These are phyloP conservation scores for Semicossyphus pulcher DNA, from an alignment of 2,113 vertebrate genomes.

Conservation along the genomic window DNA sequence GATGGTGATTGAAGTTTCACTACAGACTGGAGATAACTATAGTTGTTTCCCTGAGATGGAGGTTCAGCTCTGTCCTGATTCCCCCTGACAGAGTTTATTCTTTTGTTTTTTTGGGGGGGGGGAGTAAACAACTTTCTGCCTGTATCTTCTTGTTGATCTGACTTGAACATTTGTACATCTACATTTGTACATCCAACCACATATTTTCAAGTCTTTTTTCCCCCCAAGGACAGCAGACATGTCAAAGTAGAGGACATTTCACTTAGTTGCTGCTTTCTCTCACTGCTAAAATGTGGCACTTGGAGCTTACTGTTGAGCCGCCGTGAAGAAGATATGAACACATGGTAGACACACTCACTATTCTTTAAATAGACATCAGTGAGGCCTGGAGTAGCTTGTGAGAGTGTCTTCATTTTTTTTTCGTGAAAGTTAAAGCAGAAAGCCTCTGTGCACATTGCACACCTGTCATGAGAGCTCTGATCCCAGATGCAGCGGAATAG, in stretches of 20 bases:
- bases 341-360: background rate
- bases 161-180: constrained; percentile 12
- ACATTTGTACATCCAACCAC: constrained; percentile 6
- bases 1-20: constrained; percentile 69
- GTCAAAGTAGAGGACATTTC: constrained; percentile 9
- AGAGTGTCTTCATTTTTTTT: constrained; percentile 8
- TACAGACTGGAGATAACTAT: constrained; percentile 56
- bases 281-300: constrained; percentile 11
- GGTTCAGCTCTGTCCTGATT: constrained; percentile 45
- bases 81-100: constrained; percentile 34
- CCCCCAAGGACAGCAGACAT: background rate
- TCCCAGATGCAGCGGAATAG: constrained; percentile 58
- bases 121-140: constrained; percentile 34
- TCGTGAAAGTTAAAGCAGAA: constrained; percentile 26
- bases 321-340: constrained; percentile 19
- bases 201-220: background rate
- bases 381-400: constrained; percentile 17
- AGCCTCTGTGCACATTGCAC: constrained; percentile 43
- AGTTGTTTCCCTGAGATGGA: constrained; percentile 39
- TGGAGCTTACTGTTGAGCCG: background rate
- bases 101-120: constrained; percentile 26
- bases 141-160: constrained; percentile 23
- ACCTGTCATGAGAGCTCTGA: constrained; percentile 56
- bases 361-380: constrained; percentile 41
- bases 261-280: constrained; percentile 8